phyloP scores from a whole-genome alignment of 2,797 vertebrate genomes.

The Notolepis coatsorum region DNA sequence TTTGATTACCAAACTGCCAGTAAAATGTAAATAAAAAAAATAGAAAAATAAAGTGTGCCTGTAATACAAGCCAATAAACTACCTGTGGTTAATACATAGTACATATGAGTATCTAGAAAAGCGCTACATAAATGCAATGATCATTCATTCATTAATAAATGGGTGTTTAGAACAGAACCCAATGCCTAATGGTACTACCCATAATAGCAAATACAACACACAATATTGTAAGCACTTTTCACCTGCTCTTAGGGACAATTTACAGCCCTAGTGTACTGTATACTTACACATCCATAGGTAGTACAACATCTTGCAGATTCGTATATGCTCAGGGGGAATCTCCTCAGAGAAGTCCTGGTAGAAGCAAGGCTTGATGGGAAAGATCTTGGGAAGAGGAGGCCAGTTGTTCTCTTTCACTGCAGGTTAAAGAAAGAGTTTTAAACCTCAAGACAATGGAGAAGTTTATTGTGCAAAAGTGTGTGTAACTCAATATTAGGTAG shows the following conservation, averaged over 20 bases:
- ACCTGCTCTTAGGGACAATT: background rate
- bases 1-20: no score
- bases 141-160: no score
- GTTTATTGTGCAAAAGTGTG: no score
- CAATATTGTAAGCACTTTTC: background rate
- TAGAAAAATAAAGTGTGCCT: no score
- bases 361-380: conserved; percentile 95
- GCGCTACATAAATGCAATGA: no score
- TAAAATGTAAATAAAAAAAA: no score
- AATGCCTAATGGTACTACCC: background rate
- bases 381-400: conserved; percentile 92
- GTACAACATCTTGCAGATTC: conserved; percentile 96
- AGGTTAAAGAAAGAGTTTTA: background rate
- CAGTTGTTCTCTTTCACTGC: conserved; percentile 94
- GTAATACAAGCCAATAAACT: no score
- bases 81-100: no score
- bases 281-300: conserved; percentile 98
- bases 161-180: no score
- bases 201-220: background rate
- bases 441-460: no score
- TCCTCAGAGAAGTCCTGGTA: conserved; percentile 96
- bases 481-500: no score
- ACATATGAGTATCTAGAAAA: no score
- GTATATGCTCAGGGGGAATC: conserved; percentile 90
- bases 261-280: background rate